These are phyloP conservation scores for Papilio polytes DNA, from an alignment of 1,140 invertebrate species.

Conservation along the genomic window DNA sequence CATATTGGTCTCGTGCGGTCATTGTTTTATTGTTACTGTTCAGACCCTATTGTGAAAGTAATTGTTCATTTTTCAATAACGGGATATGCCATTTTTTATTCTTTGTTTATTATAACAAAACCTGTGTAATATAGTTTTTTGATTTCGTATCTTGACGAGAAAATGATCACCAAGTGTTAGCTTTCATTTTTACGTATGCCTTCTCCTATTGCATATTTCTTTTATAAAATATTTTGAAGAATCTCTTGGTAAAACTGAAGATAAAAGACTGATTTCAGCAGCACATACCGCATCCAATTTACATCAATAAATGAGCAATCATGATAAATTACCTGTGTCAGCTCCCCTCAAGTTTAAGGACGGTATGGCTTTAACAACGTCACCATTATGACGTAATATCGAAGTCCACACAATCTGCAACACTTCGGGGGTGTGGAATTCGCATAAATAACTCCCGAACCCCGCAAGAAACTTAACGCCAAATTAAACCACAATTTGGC, in stretches of 20 bases:
- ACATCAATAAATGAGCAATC: neutral
- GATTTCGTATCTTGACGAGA: neutral
- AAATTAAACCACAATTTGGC: slow-evolving; percentile 71
- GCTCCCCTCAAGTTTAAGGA: neutral
- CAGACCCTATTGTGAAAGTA: slow-evolving; percentile 13
- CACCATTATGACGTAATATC: slow-evolving; percentile 49
- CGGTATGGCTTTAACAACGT: slow-evolving; percentile 36
- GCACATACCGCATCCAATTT: neutral
- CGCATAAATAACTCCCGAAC: slow-evolving; percentile 60
- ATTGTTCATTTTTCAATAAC: slow-evolving; percentile 14
- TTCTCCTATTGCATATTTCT: too few species aligned
- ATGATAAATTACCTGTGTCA: slow-evolving; percentile 10
- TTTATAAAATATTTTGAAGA: neutral
- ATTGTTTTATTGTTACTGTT: slow-evolving; percentile 12
- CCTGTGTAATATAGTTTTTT: neutral
- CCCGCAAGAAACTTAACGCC: slow-evolving; percentile 68
- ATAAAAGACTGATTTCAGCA: neutral
- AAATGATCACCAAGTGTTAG: neutral
- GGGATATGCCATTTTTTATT: neutral
- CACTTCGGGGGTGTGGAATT: slow-evolving; percentile 55
- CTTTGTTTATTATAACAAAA: neutral
- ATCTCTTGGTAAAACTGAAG: neutral
- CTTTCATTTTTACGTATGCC: neutral
- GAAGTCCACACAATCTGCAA: slow-evolving; percentile 45
- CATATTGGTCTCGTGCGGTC: slow-evolving; percentile 23